Evolutionary conservation across 2,888 invertebrate genomes (phyloP).

Genomic region (Hydriomena furcata): DNA sequence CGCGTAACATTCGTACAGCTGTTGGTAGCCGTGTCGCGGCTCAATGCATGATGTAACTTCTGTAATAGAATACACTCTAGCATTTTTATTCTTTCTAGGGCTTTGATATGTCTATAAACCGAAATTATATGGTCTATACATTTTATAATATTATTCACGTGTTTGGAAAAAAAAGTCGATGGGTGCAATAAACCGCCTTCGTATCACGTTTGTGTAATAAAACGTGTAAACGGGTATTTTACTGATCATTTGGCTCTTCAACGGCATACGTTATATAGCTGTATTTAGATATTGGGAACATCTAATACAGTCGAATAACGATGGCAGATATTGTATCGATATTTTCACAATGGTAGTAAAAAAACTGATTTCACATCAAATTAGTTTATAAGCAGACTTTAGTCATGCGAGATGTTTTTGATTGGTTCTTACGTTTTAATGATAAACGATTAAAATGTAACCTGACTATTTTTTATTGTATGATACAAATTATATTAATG

Average conservation of each 20-base stretch:
- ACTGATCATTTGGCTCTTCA: slow-evolving; percentile 18
- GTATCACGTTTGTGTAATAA: slow-evolving; percentile 16
- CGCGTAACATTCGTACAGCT: slow-evolving; percentile 71
- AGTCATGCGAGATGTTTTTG: neutral
- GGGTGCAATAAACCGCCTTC: slow-evolving; percentile 21
- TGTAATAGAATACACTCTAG: slow-evolving; percentile 57
- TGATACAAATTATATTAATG: no score
- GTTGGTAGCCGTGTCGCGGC: slow-evolving; percentile 65
- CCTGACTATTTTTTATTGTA: no score
- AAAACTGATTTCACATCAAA: neutral
- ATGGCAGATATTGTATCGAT: slow-evolving; percentile 1
- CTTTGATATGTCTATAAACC: slow-evolving; percentile 47
- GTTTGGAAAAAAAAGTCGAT: slow-evolving; percentile 25
- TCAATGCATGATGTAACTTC: slow-evolving; percentile 69
- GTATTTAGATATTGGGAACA: slow-evolving; percentile 17
- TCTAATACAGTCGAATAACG: neutral
- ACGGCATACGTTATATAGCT: slow-evolving; percentile 5
- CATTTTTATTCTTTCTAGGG: slow-evolving; percentile 43
- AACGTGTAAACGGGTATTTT: slow-evolving; percentile 17
- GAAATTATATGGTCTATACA: slow-evolving; percentile 27
- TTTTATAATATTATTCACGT: slow-evolving; percentile 26
- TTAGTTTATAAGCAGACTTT: slow-evolving; percentile 1
- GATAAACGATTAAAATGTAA: neutral
- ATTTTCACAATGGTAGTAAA: slow-evolving; percentile 7
- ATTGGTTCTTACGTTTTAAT: slow-evolving; percentile 1